phyloP scores from a whole-genome alignment of 2,113 vertebrate species.

The Psittacula cyanocephala region DNA sequence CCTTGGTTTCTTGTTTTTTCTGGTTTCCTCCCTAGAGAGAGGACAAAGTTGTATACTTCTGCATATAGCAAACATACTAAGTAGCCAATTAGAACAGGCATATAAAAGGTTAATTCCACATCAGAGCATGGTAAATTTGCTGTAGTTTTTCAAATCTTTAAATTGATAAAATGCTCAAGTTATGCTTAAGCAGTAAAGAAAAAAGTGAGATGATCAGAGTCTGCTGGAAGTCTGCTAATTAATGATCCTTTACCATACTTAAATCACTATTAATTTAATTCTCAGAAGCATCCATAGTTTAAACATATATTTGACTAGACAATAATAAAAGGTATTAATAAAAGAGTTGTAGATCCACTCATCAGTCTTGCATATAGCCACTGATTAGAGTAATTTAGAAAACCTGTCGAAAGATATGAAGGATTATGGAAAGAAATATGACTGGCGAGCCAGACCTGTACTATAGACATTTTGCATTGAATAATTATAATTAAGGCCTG shows the following conservation, averaged over 20 bases:
- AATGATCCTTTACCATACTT: not conserved
- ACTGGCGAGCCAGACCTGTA: not conserved
- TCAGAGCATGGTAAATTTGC: not conserved
- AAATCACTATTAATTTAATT: not conserved
- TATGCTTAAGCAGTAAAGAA: not conserved
- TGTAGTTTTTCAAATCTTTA: not conserved
- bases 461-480: not conserved
- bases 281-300: not conserved
- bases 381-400: not conserved
- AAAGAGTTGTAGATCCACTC: not conserved
- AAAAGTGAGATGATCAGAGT: not conserved
- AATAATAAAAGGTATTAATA: not conserved
- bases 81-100: not conserved
- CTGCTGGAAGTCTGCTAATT: not conserved
- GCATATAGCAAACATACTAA: not conserved
- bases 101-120: not conserved
- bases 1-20: not conserved
- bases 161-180: not conserved
- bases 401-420: accelerated
- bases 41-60: not conserved
- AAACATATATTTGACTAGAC: not conserved
- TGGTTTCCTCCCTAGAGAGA: not conserved
- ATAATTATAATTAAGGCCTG: not conserved
- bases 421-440: not conserved
- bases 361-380: not conserved